A percentile compares a stretch with the other conserved stretches of the same genome.
These are phyloP conservation scores for Salarias fasciatus DNA, from an alignment of 2,797 vertebrate species.

Conservation along the genomic window DNA sequence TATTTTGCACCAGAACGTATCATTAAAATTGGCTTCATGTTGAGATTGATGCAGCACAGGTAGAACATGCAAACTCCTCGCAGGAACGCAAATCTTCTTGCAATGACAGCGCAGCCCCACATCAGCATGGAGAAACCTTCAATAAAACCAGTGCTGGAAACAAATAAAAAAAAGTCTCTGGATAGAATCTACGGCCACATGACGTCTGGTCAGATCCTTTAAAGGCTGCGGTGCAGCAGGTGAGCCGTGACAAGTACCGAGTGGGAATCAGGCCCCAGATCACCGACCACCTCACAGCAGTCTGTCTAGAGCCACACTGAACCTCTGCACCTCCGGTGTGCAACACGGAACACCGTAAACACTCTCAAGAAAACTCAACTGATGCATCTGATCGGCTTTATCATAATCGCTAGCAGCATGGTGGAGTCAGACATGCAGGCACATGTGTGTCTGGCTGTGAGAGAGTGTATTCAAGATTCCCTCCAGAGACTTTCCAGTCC, in stretches of 20 bases:
- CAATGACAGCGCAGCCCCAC: too few species aligned
- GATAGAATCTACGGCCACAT: conserved; percentile 44
- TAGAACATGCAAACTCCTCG: too few species aligned
- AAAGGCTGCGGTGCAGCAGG: conserved; percentile 38
- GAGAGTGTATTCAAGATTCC: conserved; percentile 35
- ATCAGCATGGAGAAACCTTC: too few species aligned
- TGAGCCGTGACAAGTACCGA: conserved; percentile 16
- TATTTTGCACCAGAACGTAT: too few species aligned
- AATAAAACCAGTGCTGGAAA: not conserved
- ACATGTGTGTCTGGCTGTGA: conserved; percentile 33
- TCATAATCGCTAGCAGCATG: not conserved
- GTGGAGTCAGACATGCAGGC: not conserved
- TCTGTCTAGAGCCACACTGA: not conserved
- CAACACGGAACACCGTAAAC: conserved; percentile 6
- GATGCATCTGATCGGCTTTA: not conserved
- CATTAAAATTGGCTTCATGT: too few species aligned
- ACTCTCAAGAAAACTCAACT: not conserved
- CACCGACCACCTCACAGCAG: conserved; percentile 6
- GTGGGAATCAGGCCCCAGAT: conserved; percentile 10
- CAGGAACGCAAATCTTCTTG: too few species aligned
- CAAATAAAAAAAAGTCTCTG: conserved; percentile 33
- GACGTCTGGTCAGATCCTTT: conserved; percentile 25
- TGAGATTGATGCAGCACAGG: too few species aligned
- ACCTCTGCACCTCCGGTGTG: not conserved
- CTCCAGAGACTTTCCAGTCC: conserved; percentile 60